Percentiles rank a stretch among this genome's conserved stretches.
Conservation (phyloP, 2,888 invertebrate species). For the Crepidodera aurea region DNA sequence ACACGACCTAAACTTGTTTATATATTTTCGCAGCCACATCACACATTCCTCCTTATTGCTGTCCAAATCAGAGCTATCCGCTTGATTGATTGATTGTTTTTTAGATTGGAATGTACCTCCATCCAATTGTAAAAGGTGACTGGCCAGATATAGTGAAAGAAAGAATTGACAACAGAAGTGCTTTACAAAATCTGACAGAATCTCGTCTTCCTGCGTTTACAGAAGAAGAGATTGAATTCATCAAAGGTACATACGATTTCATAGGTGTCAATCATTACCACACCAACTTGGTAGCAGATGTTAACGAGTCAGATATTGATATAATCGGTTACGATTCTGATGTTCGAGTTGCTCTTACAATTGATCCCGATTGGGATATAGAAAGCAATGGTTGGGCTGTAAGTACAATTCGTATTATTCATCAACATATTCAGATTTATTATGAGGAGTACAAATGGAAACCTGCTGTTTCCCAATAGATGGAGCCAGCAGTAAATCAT, state of each 20-base stretch:
- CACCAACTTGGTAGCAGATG: conserved; percentile 40
- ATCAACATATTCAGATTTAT: too few relatives aligned
- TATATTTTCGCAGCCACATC: too few relatives aligned
- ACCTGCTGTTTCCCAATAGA: too few relatives aligned
- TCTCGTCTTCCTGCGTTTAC: conserved; percentile 72
- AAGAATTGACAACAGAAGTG: conserved; percentile 66
- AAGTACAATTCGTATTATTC: background rate
- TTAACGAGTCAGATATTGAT: background rate
- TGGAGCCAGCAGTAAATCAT: too few relatives aligned
- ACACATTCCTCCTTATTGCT: too few relatives aligned
- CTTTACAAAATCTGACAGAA: conserved; percentile 56
- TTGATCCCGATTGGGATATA: conserved; percentile 1
- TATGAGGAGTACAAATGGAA: too few relatives aligned
- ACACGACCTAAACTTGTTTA: too few relatives aligned
- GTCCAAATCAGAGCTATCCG: too few relatives aligned
- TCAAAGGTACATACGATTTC: conserved; percentile 73
- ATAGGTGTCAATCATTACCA: conserved; percentile 76
- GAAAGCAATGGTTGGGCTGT: background rate
- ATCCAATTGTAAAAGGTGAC: conserved; percentile 71
- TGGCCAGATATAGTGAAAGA: conserved; percentile 72
- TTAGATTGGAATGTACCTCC: conserved; percentile 46
- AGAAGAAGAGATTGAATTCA: conserved; percentile 65
- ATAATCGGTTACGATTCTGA: conserved; percentile 7
- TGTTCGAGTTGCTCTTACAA: conserved; percentile 1
- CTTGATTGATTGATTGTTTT: background rate